Evolutionary conservation across 2,888 invertebrate genomes (phyloP).

Genomic region (Amphipoea oculea): DNA sequence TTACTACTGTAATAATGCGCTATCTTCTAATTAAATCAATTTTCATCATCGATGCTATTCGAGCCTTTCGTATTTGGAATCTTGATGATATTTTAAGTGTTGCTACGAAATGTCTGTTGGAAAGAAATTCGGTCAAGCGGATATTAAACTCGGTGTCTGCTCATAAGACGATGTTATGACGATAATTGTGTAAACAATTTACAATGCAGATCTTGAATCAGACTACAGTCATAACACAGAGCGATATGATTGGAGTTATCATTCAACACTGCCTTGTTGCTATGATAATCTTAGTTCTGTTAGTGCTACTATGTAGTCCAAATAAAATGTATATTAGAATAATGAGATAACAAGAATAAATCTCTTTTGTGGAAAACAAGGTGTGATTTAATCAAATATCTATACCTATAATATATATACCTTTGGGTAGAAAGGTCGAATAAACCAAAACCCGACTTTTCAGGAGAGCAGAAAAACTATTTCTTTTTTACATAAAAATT

Average conservation of each 20-base stretch:
- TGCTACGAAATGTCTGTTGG: neutral
- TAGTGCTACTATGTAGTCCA: neutral
- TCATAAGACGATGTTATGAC: neutral
- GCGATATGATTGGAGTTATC: neutral
- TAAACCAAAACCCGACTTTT: no score
- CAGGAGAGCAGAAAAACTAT: no score
- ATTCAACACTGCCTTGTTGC: conserved; percentile 10
- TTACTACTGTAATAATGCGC: neutral
- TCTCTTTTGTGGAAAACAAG: neutral
- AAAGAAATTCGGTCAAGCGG: conserved; percentile 13
- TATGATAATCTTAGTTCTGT: neutral
- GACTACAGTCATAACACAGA: neutral
- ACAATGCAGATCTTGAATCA: conserved; percentile 6
- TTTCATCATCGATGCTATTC: conserved; percentile 2
- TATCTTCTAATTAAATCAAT: conserved; percentile 15
- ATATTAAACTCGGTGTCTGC: conserved; percentile 5
- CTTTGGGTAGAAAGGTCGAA: no score
- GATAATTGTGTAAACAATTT: conserved; percentile 13
- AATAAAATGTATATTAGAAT: neutral
- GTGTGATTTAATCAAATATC: neutral
- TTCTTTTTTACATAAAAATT: no score
- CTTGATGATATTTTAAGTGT: neutral
- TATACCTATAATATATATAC: no score
- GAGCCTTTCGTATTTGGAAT: neutral
- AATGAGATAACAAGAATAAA: neutral